Conservation (phyloP, 2,888 invertebrate species). For the Callyntrura sp. region DNA sequence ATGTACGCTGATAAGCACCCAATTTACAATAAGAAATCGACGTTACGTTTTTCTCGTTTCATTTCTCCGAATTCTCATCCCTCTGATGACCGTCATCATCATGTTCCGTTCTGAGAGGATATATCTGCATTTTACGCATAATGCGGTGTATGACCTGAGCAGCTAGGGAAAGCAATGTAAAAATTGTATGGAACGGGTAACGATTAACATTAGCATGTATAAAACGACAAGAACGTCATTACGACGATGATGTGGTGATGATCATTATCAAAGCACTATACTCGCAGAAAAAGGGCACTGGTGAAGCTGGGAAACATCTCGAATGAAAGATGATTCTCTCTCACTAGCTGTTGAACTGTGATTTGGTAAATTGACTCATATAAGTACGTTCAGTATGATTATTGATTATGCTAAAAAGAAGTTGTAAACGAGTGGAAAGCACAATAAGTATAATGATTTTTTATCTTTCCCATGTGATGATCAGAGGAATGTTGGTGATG, state of each 20-base stretch:
- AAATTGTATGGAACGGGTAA: slow-evolving; percentile 11
- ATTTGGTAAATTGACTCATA: not conserved
- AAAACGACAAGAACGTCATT: slow-evolving; percentile 11
- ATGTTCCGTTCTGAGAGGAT: slow-evolving; percentile 14
- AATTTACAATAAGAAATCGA: slow-evolving; percentile 34
- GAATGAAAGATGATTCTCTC: slow-evolving; percentile 15
- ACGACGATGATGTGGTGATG: slow-evolving; percentile 2
- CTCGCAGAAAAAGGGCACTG: not conserved
- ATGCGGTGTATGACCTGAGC: not conserved
- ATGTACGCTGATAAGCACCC: slow-evolving; percentile 33
- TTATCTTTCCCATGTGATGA: too few relatives aligned
- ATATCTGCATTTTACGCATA: slow-evolving; percentile 37
- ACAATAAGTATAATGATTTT: not conserved
- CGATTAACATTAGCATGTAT: too few relatives aligned
- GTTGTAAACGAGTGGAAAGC: too few relatives aligned
- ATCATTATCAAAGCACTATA: not conserved
- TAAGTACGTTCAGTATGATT: not conserved
- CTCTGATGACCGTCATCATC: slow-evolving; percentile 17
- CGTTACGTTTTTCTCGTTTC: not conserved
- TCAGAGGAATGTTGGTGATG: not conserved
- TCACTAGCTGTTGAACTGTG: not conserved
- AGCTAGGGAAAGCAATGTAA: slow-evolving; percentile 6
- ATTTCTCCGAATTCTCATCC: slow-evolving; percentile 15
- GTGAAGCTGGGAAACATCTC: not conserved
- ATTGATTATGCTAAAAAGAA: not conserved